Conservation (phyloP, 1,140 invertebrate species). For the Scaptomyza montana region DNA sequence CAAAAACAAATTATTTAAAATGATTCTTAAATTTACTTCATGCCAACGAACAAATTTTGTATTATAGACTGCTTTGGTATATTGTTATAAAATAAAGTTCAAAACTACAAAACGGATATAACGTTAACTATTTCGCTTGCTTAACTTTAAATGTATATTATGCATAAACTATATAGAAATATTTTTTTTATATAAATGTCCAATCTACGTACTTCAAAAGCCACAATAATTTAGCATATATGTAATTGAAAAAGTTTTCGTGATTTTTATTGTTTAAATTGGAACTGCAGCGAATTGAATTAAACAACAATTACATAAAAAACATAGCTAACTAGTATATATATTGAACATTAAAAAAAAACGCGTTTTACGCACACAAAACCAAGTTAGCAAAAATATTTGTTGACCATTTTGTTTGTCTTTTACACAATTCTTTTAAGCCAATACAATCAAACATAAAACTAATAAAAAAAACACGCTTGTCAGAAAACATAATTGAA, state of each 20-base stretch:
- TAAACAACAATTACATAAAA: slow-evolving; percentile 6
- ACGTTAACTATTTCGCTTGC: slow-evolving; percentile 47
- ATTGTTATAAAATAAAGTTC: slow-evolving; percentile 28
- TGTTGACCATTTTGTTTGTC: slow-evolving; percentile 28
- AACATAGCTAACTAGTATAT: slow-evolving; percentile 26
- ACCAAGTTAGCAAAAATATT: slow-evolving; percentile 15
- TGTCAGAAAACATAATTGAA: slow-evolving; percentile 2
- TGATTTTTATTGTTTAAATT: slow-evolving; percentile 27
- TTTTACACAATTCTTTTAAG: slow-evolving; percentile 45
- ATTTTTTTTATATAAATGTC: slow-evolving; percentile 55
- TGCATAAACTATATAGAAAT: slow-evolving; percentile 1
- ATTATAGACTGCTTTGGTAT: slow-evolving; percentile 66
- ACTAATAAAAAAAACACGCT: slow-evolving; percentile 15
- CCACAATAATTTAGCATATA: slow-evolving; percentile 43
- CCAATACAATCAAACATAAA: slow-evolving; percentile 24
- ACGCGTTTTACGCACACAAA: slow-evolving; percentile 20
- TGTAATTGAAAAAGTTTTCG: too few relatives aligned
- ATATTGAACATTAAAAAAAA: slow-evolving; percentile 4
- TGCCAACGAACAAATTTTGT: slow-evolving; percentile 29
- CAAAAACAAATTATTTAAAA: not conserved
- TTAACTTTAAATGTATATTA: slow-evolving; percentile 33
- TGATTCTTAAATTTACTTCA: slow-evolving; percentile 11
- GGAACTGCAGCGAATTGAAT: slow-evolving; percentile 35
- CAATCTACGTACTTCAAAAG: slow-evolving; percentile 33
- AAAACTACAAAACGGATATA: not conserved